These are phyloP conservation scores for Antrozous pallidus DNA, from an alignment of 2,797 vertebrate genomes.

Conservation along the genomic window DNA sequence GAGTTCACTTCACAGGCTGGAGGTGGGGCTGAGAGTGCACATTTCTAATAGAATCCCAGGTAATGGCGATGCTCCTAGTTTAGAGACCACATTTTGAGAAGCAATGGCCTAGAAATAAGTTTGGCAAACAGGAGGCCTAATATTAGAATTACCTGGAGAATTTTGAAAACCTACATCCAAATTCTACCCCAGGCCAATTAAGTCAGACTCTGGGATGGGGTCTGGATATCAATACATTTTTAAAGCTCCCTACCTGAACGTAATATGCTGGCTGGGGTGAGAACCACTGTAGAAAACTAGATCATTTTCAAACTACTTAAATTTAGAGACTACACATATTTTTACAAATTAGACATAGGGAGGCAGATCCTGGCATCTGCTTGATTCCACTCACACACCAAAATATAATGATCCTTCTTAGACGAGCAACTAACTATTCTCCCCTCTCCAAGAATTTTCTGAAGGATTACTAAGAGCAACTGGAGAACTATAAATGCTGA, in stretches of 20 bases:
- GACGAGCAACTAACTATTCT: not conserved
- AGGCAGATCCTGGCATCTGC: not conserved
- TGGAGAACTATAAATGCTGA: not conserved
- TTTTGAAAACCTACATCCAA: not conserved
- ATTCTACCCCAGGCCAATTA: not conserved
- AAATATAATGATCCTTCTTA: slow-evolving; percentile 22
- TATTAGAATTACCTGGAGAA: not conserved
- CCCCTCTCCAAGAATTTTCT: not conserved
- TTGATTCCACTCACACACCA: not conserved
- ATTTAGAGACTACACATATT: not conserved
- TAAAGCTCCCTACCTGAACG: not conserved
- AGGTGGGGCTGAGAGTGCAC: not conserved
- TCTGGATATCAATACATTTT: not conserved
- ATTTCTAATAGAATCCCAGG: not conserved
- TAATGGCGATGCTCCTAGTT: not conserved
- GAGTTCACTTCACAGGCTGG: not conserved
- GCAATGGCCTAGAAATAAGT: not conserved
- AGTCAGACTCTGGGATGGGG: not conserved
- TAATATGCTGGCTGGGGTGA: not conserved
- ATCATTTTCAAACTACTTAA: not conserved
- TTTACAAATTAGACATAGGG: not conserved
- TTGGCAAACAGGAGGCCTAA: not conserved
- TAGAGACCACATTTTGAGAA: not conserved
- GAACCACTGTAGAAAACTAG: not conserved
- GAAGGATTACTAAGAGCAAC: slow-evolving; percentile 13